These are phyloP conservation scores for Oncorhynchus kisutch DNA, from an alignment of 2,113 vertebrate species.

Conservation along the genomic window DNA sequence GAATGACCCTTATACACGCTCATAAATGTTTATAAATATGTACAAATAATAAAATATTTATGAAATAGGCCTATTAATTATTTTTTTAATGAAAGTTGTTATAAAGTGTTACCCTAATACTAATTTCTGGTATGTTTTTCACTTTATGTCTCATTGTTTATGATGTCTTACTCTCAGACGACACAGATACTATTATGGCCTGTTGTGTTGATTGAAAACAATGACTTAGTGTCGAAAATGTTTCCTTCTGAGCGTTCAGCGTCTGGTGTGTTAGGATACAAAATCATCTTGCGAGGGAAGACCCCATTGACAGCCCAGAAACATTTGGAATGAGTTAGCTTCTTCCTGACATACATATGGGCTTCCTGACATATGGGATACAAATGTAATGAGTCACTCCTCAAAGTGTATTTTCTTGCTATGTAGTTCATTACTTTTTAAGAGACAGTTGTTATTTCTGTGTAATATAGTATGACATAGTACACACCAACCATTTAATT, in stretches of 20 bases:
- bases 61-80: too few species aligned
- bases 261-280: conserved; percentile 37
- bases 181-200: conserved; percentile 10
- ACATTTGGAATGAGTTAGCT: conserved; percentile 64
- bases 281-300: conserved; percentile 21
- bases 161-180: neutral
- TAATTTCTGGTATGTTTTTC: too few species aligned
- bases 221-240: conserved; percentile 42
- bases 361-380: conserved; percentile 57
- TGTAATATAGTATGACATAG: neutral
- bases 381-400: conserved; percentile 65
- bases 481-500: too few species aligned
- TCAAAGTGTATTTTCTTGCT: conserved; percentile 53
- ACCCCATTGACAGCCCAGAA: conserved; percentile 11
- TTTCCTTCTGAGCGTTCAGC: conserved; percentile 38
- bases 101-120: too few species aligned
- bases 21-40: too few species aligned
- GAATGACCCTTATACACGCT: too few species aligned
- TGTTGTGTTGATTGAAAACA: conserved; percentile 61
- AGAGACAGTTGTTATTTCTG: neutral
- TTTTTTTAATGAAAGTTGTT: too few species aligned
- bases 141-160: neutral
- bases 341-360: conserved; percentile 51
- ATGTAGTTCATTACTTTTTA: conserved; percentile 7
- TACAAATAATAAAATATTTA: too few species aligned